These are phyloP conservation scores for Muntiacus reevesi DNA, from an alignment of 2,113 vertebrate species.

Conservation along the genomic window DNA sequence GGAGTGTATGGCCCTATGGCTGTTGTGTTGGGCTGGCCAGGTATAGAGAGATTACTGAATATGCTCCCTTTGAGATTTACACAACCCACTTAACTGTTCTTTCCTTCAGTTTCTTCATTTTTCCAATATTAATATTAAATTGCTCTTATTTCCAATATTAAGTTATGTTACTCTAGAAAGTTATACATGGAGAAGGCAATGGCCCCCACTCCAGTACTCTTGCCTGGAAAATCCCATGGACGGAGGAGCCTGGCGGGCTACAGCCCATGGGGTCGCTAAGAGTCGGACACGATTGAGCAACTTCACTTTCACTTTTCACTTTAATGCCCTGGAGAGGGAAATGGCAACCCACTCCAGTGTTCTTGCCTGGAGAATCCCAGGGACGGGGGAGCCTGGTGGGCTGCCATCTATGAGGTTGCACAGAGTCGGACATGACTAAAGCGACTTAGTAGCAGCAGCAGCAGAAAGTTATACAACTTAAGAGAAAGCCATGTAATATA, in stretches of 20 bases:
- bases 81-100: background rate
- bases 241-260: background rate
- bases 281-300: fast-evolving
- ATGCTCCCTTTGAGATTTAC: background rate
- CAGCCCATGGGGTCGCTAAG: fast-evolving
- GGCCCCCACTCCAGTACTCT: background rate
- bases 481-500: background rate
- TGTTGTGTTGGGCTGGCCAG: background rate
- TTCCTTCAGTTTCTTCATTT: background rate
- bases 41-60: background rate
- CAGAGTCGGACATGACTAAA: fast-evolving
- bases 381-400: background rate
- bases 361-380: background rate
- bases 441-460: background rate
- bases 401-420: fast-evolving
- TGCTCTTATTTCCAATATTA: background rate
- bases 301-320: background rate
- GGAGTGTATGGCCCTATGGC: background rate
- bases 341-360: background rate
- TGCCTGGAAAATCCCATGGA: background rate
- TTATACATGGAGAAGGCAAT: background rate
- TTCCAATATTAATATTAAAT: background rate
- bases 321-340: background rate
- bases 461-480: background rate
- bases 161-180: background rate